Conservation (phyloP, 2,888 invertebrate species). For the Aproaerema taeniolella region DNA sequence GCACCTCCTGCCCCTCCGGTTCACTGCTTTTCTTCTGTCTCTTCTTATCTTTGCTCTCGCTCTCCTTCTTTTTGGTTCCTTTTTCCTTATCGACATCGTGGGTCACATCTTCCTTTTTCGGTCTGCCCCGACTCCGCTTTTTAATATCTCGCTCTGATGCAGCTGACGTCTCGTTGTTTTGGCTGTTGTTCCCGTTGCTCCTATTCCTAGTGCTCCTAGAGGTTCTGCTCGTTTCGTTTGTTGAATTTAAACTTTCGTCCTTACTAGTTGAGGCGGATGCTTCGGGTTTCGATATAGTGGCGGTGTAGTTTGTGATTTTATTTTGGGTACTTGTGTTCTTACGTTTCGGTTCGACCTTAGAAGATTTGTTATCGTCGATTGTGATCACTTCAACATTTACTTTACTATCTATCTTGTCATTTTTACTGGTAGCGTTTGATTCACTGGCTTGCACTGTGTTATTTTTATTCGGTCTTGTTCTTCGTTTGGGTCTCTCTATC, state of each 20-base stretch:
- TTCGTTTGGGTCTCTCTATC: no score
- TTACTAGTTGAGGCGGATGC: background rate
- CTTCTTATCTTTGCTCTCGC: conserved; percentile 14
- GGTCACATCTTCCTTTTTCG: background rate
- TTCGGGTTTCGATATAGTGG: conserved; percentile 11
- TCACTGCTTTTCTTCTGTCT: background rate
- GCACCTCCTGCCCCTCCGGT: conserved; percentile 19
- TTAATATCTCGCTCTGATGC: conserved; percentile 19
- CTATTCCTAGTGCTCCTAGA: conserved; percentile 18
- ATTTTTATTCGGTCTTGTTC: background rate
- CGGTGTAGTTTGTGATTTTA: conserved; percentile 14
- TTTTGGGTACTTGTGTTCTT: conserved; percentile 16
- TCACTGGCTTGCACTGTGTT: conserved; percentile 1
- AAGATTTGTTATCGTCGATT: no score
- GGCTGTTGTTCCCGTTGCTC: conserved; percentile 14
- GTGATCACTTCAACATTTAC: conserved; percentile 3
- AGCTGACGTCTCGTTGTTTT: conserved; percentile 8
- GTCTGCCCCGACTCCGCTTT: conserved; percentile 19
- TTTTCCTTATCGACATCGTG: background rate
- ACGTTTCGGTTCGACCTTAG: no score
- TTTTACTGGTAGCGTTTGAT: no score
- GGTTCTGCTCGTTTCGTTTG: conserved; percentile 7
- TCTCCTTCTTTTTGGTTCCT: conserved; percentile 12
- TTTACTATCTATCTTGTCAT: conserved; percentile 3
- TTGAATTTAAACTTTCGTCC: conserved; percentile 9